Evolutionary conservation across 2,113 vertebrate species (phyloP), one percentile per base, ranked within the genome.

Genomic region (Silurus meridionalis): DNA sequence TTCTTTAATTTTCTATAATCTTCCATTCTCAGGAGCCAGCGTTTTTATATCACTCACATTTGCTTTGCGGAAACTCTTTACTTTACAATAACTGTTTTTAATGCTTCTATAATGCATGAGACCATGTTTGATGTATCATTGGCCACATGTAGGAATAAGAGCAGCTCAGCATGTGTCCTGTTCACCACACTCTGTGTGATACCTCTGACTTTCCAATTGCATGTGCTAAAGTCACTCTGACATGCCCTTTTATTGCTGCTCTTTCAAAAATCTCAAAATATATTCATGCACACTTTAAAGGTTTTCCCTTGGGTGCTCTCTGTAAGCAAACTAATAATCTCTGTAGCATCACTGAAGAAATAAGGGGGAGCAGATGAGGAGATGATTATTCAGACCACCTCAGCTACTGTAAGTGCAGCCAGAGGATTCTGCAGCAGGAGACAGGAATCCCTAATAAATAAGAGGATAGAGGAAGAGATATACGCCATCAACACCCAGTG

Each of bases 21-120:
- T 81, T 82, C 48, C 48, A 77, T 52, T 74, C 67, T 64, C 15
- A 25, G 25, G 25, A n/a, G 21, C 37, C 61, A 61, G 25, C 28
- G 23, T 67, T 1, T 28, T 14, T 15, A 58, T 37, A 21, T 11
- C 64, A 28, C 14, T 72, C 28, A 57, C 37, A 13, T 58, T 25
- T 72, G 82, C 64, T 57, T 25, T 82, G 13, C 3, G 46, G 46
- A 64, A 82, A 46, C 37, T n/a, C 2, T 25, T 63, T 23, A 21
- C 52, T 82, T 52, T 50, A 46, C 7, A 48, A 7, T 14, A 23
- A 21, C 78, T 66, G 60, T 61, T 28, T 48, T 48, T 50, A 19
- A 75, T 63, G 19, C 25, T 85, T 55, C 48, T 11, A 61, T 84
- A 66, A 87, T 14, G 63, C 81, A 87, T 71, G 10, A 60, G 37